Percentiles rank a stretch among this genome's conserved stretches.
These are phyloP conservation scores for Drosophila auraria DNA, from an alignment of 1,140 invertebrate species.

Conservation along the genomic window DNA sequence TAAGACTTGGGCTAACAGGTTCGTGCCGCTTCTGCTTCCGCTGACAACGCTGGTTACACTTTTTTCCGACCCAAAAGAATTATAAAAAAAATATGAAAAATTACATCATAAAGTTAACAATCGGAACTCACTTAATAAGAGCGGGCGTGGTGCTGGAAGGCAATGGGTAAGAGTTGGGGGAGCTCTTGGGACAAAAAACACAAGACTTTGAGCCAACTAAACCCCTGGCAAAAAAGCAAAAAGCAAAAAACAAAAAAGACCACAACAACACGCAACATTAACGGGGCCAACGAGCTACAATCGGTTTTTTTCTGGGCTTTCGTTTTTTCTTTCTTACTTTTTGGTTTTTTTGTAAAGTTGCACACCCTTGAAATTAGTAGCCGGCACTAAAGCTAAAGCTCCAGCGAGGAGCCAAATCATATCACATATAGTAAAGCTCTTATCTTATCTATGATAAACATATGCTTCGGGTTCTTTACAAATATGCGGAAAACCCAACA, in stretches of 20 bases:
- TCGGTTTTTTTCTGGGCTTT: slow-evolving; percentile 25
- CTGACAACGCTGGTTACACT: slow-evolving; percentile 45
- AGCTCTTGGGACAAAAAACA: slow-evolving; percentile 19
- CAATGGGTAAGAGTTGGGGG: slow-evolving; percentile 9
- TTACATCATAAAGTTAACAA: slow-evolving; percentile 57
- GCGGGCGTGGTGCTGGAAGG: slow-evolving; percentile 19
- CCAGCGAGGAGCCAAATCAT: slow-evolving; percentile 30
- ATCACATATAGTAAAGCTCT: slow-evolving; percentile 29
- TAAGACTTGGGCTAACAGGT: slow-evolving; percentile 29
- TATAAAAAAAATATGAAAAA: slow-evolving; percentile 43
- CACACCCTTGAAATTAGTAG: slow-evolving; percentile 52
- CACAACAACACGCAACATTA: slow-evolving; percentile 47
- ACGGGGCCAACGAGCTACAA: slow-evolving; percentile 51
- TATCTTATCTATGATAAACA: slow-evolving; percentile 61
- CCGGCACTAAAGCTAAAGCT: slow-evolving; percentile 21
- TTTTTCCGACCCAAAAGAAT: slow-evolving; percentile 27
- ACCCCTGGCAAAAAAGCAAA: slow-evolving; percentile 13
- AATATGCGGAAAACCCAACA: slow-evolving; percentile 35
- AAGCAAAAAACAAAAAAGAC: background rate
- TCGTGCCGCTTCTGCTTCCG: slow-evolving; percentile 40
- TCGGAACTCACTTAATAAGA: slow-evolving; percentile 48
- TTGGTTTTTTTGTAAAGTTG: slow-evolving; percentile 15
- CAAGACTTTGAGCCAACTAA: slow-evolving; percentile 42
- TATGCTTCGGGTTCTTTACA: slow-evolving; percentile 18
- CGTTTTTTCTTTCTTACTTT: slow-evolving; percentile 12